phyloP scores from a whole-genome alignment of 2,888 invertebrate genomes.

The Pteria penguin region DNA sequence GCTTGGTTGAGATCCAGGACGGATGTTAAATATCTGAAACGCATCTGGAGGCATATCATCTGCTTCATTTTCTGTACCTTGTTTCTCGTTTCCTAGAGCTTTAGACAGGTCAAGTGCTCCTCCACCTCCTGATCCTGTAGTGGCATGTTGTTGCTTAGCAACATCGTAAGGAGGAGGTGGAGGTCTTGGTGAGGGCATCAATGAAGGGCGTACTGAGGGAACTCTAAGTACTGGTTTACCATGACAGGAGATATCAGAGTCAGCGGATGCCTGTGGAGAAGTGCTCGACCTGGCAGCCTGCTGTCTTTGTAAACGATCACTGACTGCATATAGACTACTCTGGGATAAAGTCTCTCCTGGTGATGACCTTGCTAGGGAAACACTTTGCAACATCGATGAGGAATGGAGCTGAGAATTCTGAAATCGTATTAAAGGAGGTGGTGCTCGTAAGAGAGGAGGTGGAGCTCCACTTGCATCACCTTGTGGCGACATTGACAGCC shows the following conservation, averaged over 20 bases:
- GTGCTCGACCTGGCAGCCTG: constrained; percentile 6
- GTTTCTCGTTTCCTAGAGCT: constrained; percentile 34
- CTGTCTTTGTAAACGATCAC: constrained; percentile 37
- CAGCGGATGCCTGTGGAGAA: constrained; percentile 37
- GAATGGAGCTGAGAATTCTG: constrained; percentile 23
- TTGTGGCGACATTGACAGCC: background rate
- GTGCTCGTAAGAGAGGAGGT: constrained; percentile 60
- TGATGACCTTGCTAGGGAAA: background rate
- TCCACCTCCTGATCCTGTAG: constrained; percentile 5
- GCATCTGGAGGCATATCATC: constrained; percentile 64
- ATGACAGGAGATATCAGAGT: constrained; percentile 46
- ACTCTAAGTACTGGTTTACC: constrained; percentile 59
- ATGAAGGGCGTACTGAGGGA: constrained; percentile 46
- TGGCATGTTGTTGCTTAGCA: background rate
- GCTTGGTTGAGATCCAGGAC: constrained; percentile 51
- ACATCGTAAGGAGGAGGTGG: background rate
- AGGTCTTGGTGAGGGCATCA: constrained; percentile 26
- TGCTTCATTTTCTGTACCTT: constrained; percentile 28
- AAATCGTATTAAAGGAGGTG: constrained; percentile 57
- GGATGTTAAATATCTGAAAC: constrained; percentile 71
- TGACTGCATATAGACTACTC: constrained; percentile 37
- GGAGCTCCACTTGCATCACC: constrained; percentile 23
- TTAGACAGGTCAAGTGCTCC: constrained; percentile 55
- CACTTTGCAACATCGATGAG: background rate
- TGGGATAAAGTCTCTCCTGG: constrained; percentile 10